Conservation (phyloP, 1,140 invertebrate genomes). For the Sitophilus oryzae region DNA sequence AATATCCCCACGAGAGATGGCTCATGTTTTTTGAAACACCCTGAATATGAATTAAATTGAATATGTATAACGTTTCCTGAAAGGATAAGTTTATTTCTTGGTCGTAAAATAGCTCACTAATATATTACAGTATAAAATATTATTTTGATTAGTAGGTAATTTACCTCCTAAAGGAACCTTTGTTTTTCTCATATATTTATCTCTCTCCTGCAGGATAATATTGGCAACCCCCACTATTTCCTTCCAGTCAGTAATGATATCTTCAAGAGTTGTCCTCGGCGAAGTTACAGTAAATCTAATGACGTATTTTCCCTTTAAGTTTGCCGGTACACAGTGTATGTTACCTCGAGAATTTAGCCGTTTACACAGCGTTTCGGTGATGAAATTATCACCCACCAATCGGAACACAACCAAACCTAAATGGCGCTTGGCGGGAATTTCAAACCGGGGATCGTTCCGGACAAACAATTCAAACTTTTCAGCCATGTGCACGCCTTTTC, state of each 20-base stretch:
- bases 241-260: constrained; percentile 85
- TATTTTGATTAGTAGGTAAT: no score
- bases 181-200: constrained; percentile 45
- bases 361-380: constrained; percentile 80
- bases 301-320: constrained; percentile 84
- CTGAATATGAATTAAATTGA: no score
- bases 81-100: no score
- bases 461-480: constrained; percentile 86
- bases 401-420: constrained; percentile 90
- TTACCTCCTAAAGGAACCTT: constrained; percentile 71
- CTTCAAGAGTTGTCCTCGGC: constrained; percentile 77
- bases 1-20: no score
- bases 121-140: no score
- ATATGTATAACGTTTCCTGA: no score
- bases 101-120: no score
- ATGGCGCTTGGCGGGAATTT: constrained; percentile 81
- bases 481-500: constrained; percentile 76
- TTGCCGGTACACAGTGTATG: constrained; percentile 90
- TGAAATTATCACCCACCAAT: constrained; percentile 74
- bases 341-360: constrained; percentile 76
- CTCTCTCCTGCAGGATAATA: constrained; percentile 60
- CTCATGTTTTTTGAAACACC: no score
- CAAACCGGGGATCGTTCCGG: constrained; percentile 75
- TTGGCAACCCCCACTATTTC: constrained; percentile 77
- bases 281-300: constrained; percentile 90